Percentiles rank a stretch among this genome's conserved stretches.
Evolutionary conservation across 2,888 invertebrate genomes (phyloP).

Genomic region (Allophyes oxyacanthae): DNA sequence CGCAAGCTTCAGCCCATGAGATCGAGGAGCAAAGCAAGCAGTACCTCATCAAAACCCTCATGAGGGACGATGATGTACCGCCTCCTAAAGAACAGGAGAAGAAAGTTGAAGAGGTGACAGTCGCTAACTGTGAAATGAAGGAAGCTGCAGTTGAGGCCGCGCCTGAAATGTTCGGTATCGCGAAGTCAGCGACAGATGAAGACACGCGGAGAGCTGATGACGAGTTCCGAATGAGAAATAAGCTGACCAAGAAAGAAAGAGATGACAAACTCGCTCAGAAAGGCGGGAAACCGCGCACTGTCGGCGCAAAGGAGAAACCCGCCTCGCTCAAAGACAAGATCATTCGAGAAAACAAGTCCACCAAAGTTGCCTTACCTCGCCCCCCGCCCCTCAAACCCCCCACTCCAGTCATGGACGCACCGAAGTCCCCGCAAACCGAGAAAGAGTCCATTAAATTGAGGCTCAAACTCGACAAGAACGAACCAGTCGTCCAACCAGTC

Average conservation of each 20-base stretch:
- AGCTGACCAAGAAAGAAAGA: constrained; percentile 66
- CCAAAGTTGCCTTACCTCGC: constrained; percentile 81
- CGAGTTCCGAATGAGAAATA: constrained; percentile 65
- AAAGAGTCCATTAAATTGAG: constrained; percentile 95
- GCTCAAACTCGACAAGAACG: constrained; percentile 95
- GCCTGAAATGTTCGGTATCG: constrained; percentile 89
- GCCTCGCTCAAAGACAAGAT: constrained; percentile 81
- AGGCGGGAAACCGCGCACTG: constrained; percentile 78
- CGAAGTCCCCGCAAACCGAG: constrained; percentile 79
- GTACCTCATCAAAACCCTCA: constrained; percentile 96
- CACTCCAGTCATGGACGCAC: constrained; percentile 67
- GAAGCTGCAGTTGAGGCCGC: constrained; percentile 77
- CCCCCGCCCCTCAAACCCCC: constrained; percentile 68
- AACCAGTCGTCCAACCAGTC: constrained; percentile 93
- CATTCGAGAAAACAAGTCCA: constrained; percentile 77
- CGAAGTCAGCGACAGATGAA: constrained; percentile 73
- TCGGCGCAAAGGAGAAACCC: constrained; percentile 81
- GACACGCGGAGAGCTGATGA: constrained; percentile 72
- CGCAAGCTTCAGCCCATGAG: constrained; percentile 87
- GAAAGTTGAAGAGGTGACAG: constrained; percentile 87
- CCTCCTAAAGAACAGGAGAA: constrained; percentile 89
- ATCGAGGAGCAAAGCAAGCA: constrained; percentile 92
- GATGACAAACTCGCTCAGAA: constrained; percentile 80
- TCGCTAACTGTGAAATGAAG: constrained; percentile 77
- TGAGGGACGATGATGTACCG: constrained; percentile 95